Percentiles rank a stretch among this genome's conserved stretches.
Evolutionary conservation across 2,113 vertebrate species (phyloP).

Genomic region (Noturus placidus): DNA sequence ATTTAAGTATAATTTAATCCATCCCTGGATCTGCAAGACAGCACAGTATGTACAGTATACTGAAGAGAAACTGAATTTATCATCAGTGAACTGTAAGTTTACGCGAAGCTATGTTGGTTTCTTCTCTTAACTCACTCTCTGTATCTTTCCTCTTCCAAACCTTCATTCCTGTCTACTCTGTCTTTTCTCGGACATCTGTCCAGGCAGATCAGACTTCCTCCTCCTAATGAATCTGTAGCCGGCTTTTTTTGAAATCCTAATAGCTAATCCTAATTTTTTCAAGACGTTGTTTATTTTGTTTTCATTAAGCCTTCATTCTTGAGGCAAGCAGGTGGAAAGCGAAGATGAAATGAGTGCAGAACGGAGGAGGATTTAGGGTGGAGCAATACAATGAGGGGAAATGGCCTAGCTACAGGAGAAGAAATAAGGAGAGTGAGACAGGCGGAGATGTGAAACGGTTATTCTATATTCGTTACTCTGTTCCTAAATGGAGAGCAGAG

Average conservation of each 20-base stretch:
- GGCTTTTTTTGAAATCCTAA: slow-evolving; percentile 73
- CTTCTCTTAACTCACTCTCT: not conserved
- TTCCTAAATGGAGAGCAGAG: not conserved
- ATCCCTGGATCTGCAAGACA: not conserved
- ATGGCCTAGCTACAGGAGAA: slow-evolving; percentile 61
- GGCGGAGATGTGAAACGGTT: not conserved
- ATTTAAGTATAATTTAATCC: not conserved
- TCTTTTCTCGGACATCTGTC: slow-evolving; percentile 60
- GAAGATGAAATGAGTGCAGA: slow-evolving; percentile 58
- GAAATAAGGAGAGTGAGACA: slow-evolving; percentile 29
- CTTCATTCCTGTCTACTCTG: slow-evolving; percentile 46
- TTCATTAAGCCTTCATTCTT: slow-evolving; percentile 69
- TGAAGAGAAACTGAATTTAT: not conserved
- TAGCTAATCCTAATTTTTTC: slow-evolving; percentile 67
- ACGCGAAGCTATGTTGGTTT: not conserved
- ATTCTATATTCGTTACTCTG: not conserved
- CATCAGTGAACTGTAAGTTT: not conserved
- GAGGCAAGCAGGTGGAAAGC: slow-evolving; percentile 63
- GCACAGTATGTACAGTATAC: not conserved
- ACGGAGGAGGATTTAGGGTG: slow-evolving; percentile 56
- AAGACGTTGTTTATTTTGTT: slow-evolving; percentile 74
- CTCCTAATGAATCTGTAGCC: slow-evolving; percentile 84
- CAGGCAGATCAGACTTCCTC: slow-evolving; percentile 73
- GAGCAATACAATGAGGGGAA: slow-evolving; percentile 75
- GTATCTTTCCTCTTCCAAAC: not conserved